Conservation (phyloP, 2,888 invertebrate species). For the Andricus curvator region DNA sequence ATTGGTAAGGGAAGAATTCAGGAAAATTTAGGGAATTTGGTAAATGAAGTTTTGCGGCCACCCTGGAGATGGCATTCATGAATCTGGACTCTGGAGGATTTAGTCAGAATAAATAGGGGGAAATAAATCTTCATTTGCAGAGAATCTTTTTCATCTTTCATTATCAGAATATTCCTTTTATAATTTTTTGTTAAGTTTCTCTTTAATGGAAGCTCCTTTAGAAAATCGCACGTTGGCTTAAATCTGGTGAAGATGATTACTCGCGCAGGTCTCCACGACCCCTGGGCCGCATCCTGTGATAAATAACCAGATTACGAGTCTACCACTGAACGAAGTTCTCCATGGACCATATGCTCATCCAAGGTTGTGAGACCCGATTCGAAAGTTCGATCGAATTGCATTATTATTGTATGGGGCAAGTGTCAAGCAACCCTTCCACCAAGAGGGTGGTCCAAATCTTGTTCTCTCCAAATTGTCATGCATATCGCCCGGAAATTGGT, state of each 20-base stretch:
- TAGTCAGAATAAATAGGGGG: neutral
- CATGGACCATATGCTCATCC: slow-evolving; percentile 74
- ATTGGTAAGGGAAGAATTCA: too few species aligned
- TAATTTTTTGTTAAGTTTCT: slow-evolving; percentile 12
- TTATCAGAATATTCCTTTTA: slow-evolving; percentile 3
- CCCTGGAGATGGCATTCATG: too few species aligned
- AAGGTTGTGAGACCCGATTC: slow-evolving; percentile 67
- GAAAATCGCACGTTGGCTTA: slow-evolving; percentile 38
- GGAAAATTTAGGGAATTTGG: too few species aligned
- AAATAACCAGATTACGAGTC: slow-evolving; percentile 75
- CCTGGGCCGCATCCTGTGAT: slow-evolving; percentile 71
- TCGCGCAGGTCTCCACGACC: slow-evolving; percentile 26
- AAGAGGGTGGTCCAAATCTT: too few species aligned
- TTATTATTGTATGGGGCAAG: slow-evolving; percentile 20
- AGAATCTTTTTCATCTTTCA: neutral
- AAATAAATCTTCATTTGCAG: slow-evolving; percentile 16
- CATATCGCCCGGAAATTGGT: too few species aligned
- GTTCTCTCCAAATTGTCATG: too few species aligned
- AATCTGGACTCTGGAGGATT: neutral
- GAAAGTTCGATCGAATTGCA: slow-evolving; percentile 24
- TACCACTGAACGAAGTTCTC: slow-evolving; percentile 67
- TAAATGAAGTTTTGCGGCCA: too few species aligned
- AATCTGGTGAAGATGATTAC: slow-evolving; percentile 37
- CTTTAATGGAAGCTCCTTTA: slow-evolving; percentile 3
- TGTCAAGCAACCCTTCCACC: neutral